phyloP scores from a whole-genome alignment of 2,888 invertebrate species.

The Sepioteuthis lessoniana region DNA sequence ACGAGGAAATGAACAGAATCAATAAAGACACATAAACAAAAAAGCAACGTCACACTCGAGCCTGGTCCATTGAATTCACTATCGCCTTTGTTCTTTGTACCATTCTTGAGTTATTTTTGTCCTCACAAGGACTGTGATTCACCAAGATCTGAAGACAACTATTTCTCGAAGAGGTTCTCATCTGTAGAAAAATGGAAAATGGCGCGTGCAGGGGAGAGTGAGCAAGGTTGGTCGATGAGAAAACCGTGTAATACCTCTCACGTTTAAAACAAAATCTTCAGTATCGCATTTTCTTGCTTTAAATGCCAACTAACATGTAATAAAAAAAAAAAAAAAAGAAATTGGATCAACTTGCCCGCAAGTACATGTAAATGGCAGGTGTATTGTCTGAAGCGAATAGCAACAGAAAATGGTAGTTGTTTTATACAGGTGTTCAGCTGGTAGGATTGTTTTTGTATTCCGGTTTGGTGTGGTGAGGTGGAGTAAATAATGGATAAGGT shows the following conservation, averaged over 20 bases:
- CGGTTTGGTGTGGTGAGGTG: not conserved
- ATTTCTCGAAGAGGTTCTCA: not conserved
- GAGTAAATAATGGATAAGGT: not conserved
- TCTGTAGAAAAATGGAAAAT: not conserved
- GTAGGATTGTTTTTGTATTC: not conserved
- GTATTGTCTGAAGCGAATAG: not conserved
- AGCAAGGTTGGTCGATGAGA: not conserved
- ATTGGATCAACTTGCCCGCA: not conserved
- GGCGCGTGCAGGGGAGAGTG: not conserved
- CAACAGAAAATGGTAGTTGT: not conserved
- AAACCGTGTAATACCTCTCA: not conserved
- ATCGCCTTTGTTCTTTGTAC: not conserved
- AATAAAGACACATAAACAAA: not conserved
- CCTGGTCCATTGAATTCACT: not conserved
- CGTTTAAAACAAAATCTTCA: not conserved
- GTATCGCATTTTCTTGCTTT: not conserved
- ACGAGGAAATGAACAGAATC: not conserved
- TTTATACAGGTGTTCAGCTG: not conserved
- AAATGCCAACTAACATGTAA: not conserved
- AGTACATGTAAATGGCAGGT: not conserved
- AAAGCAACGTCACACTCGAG: not conserved
- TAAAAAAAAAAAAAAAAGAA: not conserved
- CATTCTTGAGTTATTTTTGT: not conserved
- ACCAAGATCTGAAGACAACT: not conserved
- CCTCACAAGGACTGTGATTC: not conserved